Conservation (phyloP, 2,113 vertebrate genomes). For the Toxotes jaculatrix region DNA sequence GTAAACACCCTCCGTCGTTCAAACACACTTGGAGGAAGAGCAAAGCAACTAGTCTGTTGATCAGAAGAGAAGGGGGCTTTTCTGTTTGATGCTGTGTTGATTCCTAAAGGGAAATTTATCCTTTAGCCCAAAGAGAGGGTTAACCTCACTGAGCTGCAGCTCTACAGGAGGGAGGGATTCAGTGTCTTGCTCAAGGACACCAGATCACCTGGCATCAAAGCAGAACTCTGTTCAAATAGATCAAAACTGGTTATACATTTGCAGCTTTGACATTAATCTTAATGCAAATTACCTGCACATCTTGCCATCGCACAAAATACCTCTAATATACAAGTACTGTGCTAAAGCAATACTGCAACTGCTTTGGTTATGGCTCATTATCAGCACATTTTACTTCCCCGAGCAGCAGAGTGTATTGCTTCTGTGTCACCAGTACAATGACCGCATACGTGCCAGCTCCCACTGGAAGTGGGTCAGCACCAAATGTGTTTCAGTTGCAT, state of each 20-base stretch:
- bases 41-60: conserved; percentile 18
- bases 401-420: conserved; percentile 1
- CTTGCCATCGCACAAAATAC: neutral
- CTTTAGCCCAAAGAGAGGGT: neutral
- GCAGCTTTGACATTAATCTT: neutral
- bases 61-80: conserved; percentile 10
- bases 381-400: neutral
- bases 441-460: conserved; percentile 20
- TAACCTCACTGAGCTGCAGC: neutral
- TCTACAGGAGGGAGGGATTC: neutral
- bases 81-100: neutral
- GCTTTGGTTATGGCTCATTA: conserved; percentile 12
- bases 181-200: neutral
- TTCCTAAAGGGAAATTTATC: neutral
- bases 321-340: neutral
- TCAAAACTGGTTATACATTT: neutral
- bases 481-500: conserved; percentile 29
- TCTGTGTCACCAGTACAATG: conserved; percentile 39
- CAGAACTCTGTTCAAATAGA: neutral
- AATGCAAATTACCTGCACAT: neutral
- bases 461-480: conserved; percentile 61
- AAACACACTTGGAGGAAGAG: conserved; percentile 31
- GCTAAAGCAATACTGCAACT: neutral
- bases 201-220: neutral
- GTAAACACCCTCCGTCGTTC: conserved; percentile 49